Evolutionary conservation across 2,888 invertebrate species (phyloP).

Genomic region (Anodontia alba): DNA sequence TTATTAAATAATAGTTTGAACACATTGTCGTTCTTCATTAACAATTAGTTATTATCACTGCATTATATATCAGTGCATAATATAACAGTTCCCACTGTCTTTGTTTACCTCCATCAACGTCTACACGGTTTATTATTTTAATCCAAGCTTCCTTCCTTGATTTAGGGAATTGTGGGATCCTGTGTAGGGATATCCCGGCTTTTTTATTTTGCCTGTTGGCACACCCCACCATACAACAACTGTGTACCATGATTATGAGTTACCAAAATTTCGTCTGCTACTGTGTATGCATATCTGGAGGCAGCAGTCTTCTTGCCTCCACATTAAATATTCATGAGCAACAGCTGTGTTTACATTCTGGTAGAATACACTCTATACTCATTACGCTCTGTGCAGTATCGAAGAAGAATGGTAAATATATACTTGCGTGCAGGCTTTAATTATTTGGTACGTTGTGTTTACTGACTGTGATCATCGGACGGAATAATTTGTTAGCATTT

Average conservation of each 20-base stretch:
- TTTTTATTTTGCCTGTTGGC: neutral
- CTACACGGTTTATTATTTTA: neutral
- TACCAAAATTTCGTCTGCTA: neutral
- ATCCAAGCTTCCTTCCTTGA: neutral
- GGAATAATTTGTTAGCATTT: too few relatives aligned
- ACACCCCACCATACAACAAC: slow-evolving; percentile 12
- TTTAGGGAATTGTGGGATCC: neutral
- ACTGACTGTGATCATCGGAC: too few relatives aligned
- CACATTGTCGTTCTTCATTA: too few relatives aligned
- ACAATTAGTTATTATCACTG: too few relatives aligned
- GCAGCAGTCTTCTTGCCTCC: neutral
- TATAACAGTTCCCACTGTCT: slow-evolving; percentile 3
- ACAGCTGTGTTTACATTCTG: slow-evolving; percentile 1
- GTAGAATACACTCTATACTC: neutral
- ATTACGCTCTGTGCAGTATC: too few relatives aligned
- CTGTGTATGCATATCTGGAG: neutral
- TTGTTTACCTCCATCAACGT: neutral
- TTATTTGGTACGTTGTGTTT: too few relatives aligned
- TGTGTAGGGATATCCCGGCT: neutral
- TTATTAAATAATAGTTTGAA: too few relatives aligned
- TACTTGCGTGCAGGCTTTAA: too few relatives aligned
- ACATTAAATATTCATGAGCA: neutral
- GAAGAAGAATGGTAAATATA: too few relatives aligned
- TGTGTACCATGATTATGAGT: neutral
- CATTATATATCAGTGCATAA: too few relatives aligned